phyloP scores from a whole-genome alignment of 2,113 vertebrate species.

The Nematolebias whitei region DNA sequence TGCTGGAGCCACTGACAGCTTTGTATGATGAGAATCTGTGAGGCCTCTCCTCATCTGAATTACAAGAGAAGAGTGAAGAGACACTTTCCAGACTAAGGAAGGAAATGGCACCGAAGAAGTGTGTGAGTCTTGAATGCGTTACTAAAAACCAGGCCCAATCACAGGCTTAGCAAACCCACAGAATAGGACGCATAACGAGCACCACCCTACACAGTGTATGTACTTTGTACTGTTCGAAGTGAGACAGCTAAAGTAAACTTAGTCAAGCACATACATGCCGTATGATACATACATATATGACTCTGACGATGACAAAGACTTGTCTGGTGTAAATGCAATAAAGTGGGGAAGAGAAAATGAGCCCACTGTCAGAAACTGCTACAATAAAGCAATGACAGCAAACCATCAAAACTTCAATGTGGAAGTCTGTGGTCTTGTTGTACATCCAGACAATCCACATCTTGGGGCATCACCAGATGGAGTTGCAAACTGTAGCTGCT shows the following conservation, averaged over 20 bases:
- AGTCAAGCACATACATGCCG: neutral
- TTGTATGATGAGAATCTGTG: too few relatives aligned
- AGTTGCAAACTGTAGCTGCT: too few relatives aligned
- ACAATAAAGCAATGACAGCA: neutral
- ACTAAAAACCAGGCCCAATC: neutral
- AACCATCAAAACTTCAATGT: neutral
- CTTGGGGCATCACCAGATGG: too few relatives aligned
- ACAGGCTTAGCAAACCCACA: too few relatives aligned
- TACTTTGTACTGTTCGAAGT: neutral
- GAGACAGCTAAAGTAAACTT: neutral
- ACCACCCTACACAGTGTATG: neutral
- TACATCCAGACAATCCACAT: neutral
- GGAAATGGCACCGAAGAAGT: neutral
- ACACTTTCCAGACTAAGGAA: too few relatives aligned
- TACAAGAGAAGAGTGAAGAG: too few relatives aligned
- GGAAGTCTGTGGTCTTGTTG: neutral
- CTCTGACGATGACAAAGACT: too few relatives aligned
- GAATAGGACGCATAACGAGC: neutral
- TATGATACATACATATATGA: too few relatives aligned
- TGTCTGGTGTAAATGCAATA: neutral
- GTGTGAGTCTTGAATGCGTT: neutral
- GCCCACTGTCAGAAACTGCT: too few relatives aligned
- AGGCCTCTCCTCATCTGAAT: too few relatives aligned
- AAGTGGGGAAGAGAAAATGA: neutral
- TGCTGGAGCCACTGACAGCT: too few relatives aligned